These are phyloP conservation scores for Clarias macrocephalus DNA, from an alignment of 2,113 vertebrate genomes.

Conservation along the genomic window DNA sequence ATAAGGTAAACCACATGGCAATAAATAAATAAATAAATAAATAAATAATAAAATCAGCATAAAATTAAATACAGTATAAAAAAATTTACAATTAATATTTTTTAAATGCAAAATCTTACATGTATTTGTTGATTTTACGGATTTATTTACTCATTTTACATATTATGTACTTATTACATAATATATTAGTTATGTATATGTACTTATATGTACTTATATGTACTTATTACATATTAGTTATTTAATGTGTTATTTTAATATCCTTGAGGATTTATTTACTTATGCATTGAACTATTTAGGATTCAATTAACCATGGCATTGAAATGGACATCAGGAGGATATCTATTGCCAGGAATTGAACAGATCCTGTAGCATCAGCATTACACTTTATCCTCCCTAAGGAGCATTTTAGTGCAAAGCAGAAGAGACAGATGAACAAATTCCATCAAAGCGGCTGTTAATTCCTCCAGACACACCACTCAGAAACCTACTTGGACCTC, in stretches of 20 bases:
- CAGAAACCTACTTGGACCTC: slow-evolving; percentile 50
- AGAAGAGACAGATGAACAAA: slow-evolving; percentile 23
- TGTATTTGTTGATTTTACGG: background rate
- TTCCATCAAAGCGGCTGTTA: slow-evolving; percentile 34
- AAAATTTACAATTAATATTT: too few species aligned
- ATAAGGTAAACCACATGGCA: too few species aligned
- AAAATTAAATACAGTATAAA: too few species aligned
- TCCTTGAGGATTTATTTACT: background rate
- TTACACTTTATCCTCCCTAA: slow-evolving; percentile 48
- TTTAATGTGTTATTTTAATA: background rate
- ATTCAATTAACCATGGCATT: background rate
- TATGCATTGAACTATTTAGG: background rate
- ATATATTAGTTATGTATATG: background rate
- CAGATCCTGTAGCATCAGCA: background rate
- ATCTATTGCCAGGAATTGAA: background rate
- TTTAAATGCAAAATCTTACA: too few species aligned
- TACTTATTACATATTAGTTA: background rate
- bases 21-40: too few species aligned
- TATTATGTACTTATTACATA: background rate
- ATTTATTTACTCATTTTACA: background rate
- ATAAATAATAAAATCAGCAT: too few species aligned
- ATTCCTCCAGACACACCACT: slow-evolving; percentile 27
- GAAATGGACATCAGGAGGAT: background rate
- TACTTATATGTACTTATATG: too few species aligned
- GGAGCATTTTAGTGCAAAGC: slow-evolving; percentile 46